Evolutionary conservation across 2,888 invertebrate genomes (phyloP), one percentile per base, ranked within the genome.

Genomic region (Diadegma fenestrale): DNA sequence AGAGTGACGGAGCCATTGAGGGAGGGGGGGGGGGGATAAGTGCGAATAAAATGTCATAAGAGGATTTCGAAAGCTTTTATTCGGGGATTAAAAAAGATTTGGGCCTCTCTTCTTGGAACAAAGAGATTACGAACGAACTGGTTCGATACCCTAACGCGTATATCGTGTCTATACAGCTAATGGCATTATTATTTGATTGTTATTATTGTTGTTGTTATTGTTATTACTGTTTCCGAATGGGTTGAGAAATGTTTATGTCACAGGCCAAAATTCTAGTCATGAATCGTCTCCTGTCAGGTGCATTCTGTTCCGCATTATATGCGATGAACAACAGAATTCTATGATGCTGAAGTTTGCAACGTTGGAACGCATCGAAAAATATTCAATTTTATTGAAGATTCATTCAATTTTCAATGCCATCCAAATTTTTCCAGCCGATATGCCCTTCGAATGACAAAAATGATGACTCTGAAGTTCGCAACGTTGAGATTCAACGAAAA

Each of bases 31-130:
- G n/a, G 45, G n/a, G n/a, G 8, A n/a, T 51, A 58, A 78, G 61
- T 73, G 58, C 66, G 51, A 69, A 12, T 51, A 45, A 66, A 77
- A 80, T 71, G 54, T 61, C 43, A 77, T 71, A 72, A 72, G 61
- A 61, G 73, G 66, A 82, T 58, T 14, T 84, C 48, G 54, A 19
- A 26, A 78, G 77, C 77, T 51, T 68, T 78, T 68, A 17, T 66
- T 7, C 1, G 37, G 14, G 33, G 77, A 81, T 83, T 83, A 63
- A 63, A 75, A 45, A 48, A 73, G 78, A 58, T 83, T 63, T 22
- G 41, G 30, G 12, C 37, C 61, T 73, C 45, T 54, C 45, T 30
- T 33, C 30, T 51, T 64, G 10, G 19, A 63, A 75, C 63, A 45
- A 26, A 43, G 45, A 45, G 43, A 33, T 33, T 17, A 26, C 48